Evolutionary conservation across 2,797 vertebrate genomes (phyloP).

Genomic region (Propithecus perrieri): DNA sequence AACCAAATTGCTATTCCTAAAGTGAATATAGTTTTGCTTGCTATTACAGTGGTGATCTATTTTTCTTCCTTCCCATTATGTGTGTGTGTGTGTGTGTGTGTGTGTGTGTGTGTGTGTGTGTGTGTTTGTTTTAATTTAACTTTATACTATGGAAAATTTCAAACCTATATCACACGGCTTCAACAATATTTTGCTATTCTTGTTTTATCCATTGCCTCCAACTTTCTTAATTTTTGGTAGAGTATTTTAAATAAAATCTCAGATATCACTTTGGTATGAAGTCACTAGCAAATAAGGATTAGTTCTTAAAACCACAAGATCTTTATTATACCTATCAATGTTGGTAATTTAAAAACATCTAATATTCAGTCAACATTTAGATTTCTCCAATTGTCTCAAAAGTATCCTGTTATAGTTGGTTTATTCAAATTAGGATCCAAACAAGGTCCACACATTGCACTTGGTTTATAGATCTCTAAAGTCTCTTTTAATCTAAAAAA

Average conservation of each 20-base stretch:
- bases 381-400: background rate
- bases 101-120: background rate
- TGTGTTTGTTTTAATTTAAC: background rate
- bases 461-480: background rate
- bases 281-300: background rate
- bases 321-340: background rate
- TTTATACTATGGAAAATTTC: background rate
- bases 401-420: background rate
- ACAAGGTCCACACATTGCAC: background rate
- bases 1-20: background rate
- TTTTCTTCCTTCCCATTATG: background rate
- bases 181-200: background rate
- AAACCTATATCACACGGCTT: constrained; percentile 18
- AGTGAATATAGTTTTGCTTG: constrained; percentile 27
- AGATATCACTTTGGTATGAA: background rate
- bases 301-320: background rate
- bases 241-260: constrained; percentile 31
- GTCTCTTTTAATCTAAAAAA: constrained; percentile 1
- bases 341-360: background rate
- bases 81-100: background rate
- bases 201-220: background rate
- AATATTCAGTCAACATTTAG: background rate
- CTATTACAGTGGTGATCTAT: background rate
- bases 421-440: constrained; percentile 5
- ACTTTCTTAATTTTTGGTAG: background rate